Percentiles rank a stretch among this genome's conserved stretches.
phyloP scores from a whole-genome alignment of 2,888 invertebrate species.

The Folsomia candida region DNA sequence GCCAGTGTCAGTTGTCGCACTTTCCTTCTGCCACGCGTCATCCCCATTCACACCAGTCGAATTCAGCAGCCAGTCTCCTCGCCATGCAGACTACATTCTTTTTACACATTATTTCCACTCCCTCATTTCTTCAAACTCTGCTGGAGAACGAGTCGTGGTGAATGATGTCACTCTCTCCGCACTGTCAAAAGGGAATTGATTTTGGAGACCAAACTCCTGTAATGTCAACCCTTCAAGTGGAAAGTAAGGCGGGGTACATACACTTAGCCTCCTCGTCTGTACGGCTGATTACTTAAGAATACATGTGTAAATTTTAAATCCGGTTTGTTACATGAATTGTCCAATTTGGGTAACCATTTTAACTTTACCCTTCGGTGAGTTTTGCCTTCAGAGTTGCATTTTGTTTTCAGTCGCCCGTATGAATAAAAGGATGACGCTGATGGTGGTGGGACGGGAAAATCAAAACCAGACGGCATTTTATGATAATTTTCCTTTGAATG shows the following conservation, averaged over 20 bases:
- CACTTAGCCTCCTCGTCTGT: neutral
- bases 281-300: constrained; percentile 17
- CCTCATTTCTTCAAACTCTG: neutral
- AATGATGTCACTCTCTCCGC: too few species aligned
- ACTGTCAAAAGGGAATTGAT: constrained; percentile 11
- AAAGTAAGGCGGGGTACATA: neutral
- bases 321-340: constrained; percentile 13
- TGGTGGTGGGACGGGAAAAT: neutral
- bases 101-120: constrained; percentile 2
- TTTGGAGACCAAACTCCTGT: neutral
- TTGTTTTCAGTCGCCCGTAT: neutral
- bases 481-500: constrained; percentile 5
- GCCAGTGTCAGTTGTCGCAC: constrained; percentile 43
- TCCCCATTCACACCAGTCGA: neutral
- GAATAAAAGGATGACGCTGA: neutral
- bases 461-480: constrained; percentile 17
- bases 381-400: neutral
- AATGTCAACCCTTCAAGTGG: constrained; percentile 16
- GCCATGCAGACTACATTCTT: neutral
- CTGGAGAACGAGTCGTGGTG: too few species aligned
- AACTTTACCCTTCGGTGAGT: neutral
- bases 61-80: neutral
- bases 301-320: constrained; percentile 22
- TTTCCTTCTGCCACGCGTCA: constrained; percentile 43
- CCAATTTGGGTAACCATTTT: constrained; percentile 10